Percentiles rank a stretch among this genome's conserved stretches.
phyloP scores from a whole-genome alignment of 1,140 invertebrate species.

The Halictus rubicundus region DNA sequence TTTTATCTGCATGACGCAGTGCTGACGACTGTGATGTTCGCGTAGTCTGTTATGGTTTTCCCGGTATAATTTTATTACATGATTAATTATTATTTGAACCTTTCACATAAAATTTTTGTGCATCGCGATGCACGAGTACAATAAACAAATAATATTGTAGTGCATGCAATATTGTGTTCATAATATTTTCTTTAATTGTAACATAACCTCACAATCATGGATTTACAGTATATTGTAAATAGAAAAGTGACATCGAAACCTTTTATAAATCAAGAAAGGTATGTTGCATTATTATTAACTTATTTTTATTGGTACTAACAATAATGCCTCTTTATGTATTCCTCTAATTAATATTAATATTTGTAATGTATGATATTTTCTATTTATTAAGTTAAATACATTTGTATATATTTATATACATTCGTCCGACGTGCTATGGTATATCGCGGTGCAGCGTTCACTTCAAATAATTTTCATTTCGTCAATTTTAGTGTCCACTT shows the following conservation, averaged over 20 bases:
- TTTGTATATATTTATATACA: neutral
- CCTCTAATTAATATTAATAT: neutral
- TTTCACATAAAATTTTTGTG: neutral
- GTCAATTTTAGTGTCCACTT: too few relatives aligned
- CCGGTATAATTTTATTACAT: conserved; percentile 23
- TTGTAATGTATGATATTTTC: neutral
- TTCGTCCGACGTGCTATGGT: too few relatives aligned
- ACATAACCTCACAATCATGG: conserved; percentile 75
- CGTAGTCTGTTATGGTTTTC: neutral
- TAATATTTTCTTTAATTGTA: neutral
- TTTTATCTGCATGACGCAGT: conserved; percentile 24
- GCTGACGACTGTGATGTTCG: neutral
- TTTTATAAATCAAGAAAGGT: conserved; percentile 81
- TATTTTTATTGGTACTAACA: neutral
- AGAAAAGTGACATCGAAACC: conserved; percentile 80
- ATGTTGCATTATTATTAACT: conserved; percentile 26
- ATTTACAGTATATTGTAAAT: conserved; percentile 82
- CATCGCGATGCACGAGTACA: neutral
- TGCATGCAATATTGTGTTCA: neutral
- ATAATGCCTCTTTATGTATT: neutral
- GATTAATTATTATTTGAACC: neutral
- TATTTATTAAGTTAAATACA: neutral
- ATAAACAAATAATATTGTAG: neutral
- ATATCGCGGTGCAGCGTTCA: too few relatives aligned
- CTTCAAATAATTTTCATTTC: too few relatives aligned